A percentile compares a stretch with the other conserved stretches of the same genome.
phyloP scores from a whole-genome alignment of 2,888 invertebrate species.

The Parascotia fuliginaria region DNA sequence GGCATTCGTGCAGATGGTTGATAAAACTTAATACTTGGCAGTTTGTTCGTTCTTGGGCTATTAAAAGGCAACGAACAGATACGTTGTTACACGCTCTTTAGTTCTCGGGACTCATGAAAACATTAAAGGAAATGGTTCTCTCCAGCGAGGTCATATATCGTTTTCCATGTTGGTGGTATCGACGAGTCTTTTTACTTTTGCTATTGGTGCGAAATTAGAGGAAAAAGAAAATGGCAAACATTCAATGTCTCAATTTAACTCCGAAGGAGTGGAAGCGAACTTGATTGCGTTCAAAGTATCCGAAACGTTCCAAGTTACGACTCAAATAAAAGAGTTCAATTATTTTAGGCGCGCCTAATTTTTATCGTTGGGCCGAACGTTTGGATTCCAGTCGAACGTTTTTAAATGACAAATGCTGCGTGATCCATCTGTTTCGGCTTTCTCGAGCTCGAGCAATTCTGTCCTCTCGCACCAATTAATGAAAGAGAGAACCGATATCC shows the following conservation, averaged over 20 bases:
- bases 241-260: constrained; percentile 81
- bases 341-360: constrained; percentile 71
- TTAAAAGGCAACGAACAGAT: constrained; percentile 80
- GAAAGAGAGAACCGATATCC: constrained; percentile 70
- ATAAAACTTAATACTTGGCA: constrained; percentile 82
- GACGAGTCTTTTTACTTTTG: constrained; percentile 71
- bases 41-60: constrained; percentile 77
- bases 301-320: constrained; percentile 53
- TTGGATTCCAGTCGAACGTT: constrained; percentile 63
- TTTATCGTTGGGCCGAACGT: constrained; percentile 56
- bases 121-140: constrained; percentile 78
- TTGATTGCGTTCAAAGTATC: constrained; percentile 70
- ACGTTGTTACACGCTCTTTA: constrained; percentile 80
- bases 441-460: constrained; percentile 48
- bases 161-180: constrained; percentile 73
- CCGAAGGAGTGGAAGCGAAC: constrained; percentile 55
- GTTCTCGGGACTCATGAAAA: constrained; percentile 78
- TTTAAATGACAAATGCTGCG: constrained; percentile 67
- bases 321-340: constrained; percentile 66
- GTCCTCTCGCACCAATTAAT: constrained; percentile 70
- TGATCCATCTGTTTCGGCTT: constrained; percentile 66
- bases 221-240: constrained; percentile 79
- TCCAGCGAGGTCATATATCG: constrained; percentile 71
- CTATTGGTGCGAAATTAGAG: constrained; percentile 76
- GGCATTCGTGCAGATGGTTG: constrained; percentile 84